Evolutionary conservation across 2,888 invertebrate genomes (phyloP).

Genomic region (Pandemis corylana): DNA sequence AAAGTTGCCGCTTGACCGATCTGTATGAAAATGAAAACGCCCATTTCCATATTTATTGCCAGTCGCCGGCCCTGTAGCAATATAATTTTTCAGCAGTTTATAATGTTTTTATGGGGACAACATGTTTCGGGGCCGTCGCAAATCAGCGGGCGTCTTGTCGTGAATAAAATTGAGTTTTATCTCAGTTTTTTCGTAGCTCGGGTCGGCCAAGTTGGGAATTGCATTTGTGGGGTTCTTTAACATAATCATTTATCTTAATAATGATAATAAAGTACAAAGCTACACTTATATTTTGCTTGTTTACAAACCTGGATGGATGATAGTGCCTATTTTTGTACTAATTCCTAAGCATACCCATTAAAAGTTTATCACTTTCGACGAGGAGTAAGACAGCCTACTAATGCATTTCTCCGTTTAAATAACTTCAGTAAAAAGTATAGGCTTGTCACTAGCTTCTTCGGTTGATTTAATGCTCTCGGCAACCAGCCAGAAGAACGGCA

Average conservation of each 20-base stretch:
- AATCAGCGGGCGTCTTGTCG: slow-evolving; percentile 23
- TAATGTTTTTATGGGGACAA: slow-evolving; percentile 34
- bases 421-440: no score
- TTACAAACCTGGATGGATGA: no score
- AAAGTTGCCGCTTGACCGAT: slow-evolving; percentile 18
- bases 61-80: slow-evolving; percentile 15
- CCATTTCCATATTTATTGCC: slow-evolving; percentile 38
- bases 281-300: no score
- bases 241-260: not conserved
- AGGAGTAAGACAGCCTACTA: no score
- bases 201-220: slow-evolving; percentile 13
- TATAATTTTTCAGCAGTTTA: slow-evolving; percentile 34
- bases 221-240: not conserved
- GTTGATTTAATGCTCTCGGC: no score
- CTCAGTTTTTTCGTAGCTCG: not conserved
- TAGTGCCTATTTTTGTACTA: no score
- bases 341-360: no score
- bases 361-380: no score
- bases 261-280: not conserved
- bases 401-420: no score
- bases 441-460: no score
- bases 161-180: slow-evolving; percentile 33
- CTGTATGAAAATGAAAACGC: slow-evolving; percentile 26
- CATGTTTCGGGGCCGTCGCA: slow-evolving; percentile 11
- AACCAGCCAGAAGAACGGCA: no score